phyloP scores from a whole-genome alignment of 2,888 invertebrate species.

The Zaprionus obscuricornis region DNA sequence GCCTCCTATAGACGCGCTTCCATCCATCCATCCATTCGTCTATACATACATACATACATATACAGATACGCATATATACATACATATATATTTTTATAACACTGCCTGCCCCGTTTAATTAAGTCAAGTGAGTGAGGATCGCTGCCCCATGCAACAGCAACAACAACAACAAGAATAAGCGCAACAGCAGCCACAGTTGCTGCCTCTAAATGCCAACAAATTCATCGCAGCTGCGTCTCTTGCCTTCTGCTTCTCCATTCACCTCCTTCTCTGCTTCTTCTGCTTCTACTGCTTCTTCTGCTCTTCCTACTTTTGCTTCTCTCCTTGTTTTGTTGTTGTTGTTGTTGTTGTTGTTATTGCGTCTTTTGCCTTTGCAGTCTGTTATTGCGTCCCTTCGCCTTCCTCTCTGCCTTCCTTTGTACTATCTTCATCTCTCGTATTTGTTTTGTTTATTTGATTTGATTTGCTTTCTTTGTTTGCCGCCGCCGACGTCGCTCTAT shows the following conservation, averaged over 20 bases:
- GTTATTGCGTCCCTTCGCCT: slow-evolving; percentile 11
- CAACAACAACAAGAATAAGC: slow-evolving; percentile 6
- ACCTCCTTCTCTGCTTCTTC: slow-evolving; percentile 15
- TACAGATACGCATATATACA: background rate
- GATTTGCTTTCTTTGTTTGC: slow-evolving; percentile 72
- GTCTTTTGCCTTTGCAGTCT: slow-evolving; percentile 17
- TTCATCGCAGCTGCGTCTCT: slow-evolving; percentile 54
- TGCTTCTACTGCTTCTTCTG: slow-evolving; percentile 8
- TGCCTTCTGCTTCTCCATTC: background rate
- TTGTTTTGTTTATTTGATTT: slow-evolving; percentile 73
- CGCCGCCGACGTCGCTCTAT: slow-evolving; percentile 46
- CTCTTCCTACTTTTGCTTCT: slow-evolving; percentile 9
- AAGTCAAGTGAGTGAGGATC: slow-evolving; percentile 77
- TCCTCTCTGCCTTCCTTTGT: slow-evolving; percentile 5
- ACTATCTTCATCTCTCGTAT: slow-evolving; percentile 39
- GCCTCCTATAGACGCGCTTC: slow-evolving; percentile 42
- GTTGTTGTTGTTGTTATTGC: slow-evolving; percentile 7
- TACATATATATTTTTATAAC: slow-evolving; percentile 54
- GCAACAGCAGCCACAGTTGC: slow-evolving; percentile 39
- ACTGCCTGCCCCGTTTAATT: slow-evolving; percentile 72
- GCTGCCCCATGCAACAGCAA: slow-evolving; percentile 54
- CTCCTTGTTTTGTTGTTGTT: background rate
- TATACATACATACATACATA: slow-evolving; percentile 18
- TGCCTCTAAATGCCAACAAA: slow-evolving; percentile 68
- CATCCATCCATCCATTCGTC: slow-evolving; percentile 15